phyloP scores from a whole-genome alignment of 2,797 vertebrate genomes.

The Acanthornis magna region DNA sequence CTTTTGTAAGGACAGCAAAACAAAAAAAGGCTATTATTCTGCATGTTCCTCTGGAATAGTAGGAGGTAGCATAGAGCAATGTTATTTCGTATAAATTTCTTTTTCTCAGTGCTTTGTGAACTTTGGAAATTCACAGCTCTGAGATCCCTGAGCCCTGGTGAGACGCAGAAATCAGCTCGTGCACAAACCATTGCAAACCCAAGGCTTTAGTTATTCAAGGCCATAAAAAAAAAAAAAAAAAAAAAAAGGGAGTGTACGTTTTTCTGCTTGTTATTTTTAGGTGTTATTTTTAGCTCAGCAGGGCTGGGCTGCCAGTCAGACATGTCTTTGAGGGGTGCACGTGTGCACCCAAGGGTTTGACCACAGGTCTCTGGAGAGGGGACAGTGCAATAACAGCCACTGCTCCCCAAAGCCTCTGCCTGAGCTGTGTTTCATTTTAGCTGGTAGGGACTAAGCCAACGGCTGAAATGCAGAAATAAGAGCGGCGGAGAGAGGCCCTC shows the following conservation, averaged over 20 bases:
- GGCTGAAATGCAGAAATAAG: not conserved
- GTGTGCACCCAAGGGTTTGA: not conserved
- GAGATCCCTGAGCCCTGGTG: not conserved
- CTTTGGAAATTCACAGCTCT: not conserved
- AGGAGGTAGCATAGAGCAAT: not conserved
- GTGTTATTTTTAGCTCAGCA: too few relatives aligned
- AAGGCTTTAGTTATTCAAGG: not conserved
- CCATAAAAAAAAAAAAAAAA: not conserved
- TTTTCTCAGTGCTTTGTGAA: not conserved
- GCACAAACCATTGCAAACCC: not conserved
- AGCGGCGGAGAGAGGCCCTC: not conserved
- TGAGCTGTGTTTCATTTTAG: not conserved
- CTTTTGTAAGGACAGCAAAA: constrained; percentile 19
- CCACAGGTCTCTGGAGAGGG: not conserved
- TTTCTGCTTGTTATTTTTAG: not conserved
- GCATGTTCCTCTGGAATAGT: not conserved
- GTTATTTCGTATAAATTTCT: not conserved
- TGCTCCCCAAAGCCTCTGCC: not conserved
- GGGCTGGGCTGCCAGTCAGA: not conserved
- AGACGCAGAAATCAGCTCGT: not conserved
- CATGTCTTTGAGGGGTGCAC: not conserved
- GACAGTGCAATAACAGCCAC: not conserved
- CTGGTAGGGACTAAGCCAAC: not conserved
- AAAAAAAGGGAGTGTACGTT: not conserved
- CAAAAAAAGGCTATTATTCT: constrained; percentile 26